A percentile compares a stretch with the other conserved stretches of the same genome.
Evolutionary conservation across 2,113 vertebrate genomes (phyloP).

Genomic region (Rhinichthys klamathensis): DNA sequence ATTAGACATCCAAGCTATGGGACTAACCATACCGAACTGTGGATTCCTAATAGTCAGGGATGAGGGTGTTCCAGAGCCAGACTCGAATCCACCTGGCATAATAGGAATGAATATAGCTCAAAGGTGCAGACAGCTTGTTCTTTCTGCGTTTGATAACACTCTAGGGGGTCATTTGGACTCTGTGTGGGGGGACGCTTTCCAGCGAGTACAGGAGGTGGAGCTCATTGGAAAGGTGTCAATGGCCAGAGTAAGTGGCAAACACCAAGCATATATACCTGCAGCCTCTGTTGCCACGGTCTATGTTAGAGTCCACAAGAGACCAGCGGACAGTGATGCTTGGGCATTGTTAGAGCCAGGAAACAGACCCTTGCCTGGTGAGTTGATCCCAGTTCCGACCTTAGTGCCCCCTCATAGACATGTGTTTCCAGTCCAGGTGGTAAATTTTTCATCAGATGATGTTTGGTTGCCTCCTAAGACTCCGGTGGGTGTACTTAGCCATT

Average conservation of each 20-base stretch:
- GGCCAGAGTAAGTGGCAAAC: neutral
- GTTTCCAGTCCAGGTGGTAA: neutral
- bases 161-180: neutral
- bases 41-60: neutral
- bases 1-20: constrained; percentile 32
- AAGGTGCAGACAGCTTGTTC: neutral
- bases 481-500: constrained; percentile 1
- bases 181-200: neutral
- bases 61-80: neutral
- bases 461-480: constrained; percentile 1
- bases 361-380: neutral
- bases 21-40: neutral
- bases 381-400: neutral
- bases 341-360: neutral
- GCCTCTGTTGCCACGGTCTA: neutral
- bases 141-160: constrained; percentile 5
- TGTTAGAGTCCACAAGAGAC: neutral
- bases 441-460: constrained; percentile 31
- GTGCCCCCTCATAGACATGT: neutral
- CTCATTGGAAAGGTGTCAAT: neutral
- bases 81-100: neutral
- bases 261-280: constrained; percentile 2
- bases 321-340: neutral
- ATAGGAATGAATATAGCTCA: constrained; percentile 36
- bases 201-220: neutral